A percentile compares a stretch with the other conserved stretches of the same genome.
Evolutionary conservation across 1,140 invertebrate species (phyloP).

Genomic region (Lepidotrigona ventralis): DNA sequence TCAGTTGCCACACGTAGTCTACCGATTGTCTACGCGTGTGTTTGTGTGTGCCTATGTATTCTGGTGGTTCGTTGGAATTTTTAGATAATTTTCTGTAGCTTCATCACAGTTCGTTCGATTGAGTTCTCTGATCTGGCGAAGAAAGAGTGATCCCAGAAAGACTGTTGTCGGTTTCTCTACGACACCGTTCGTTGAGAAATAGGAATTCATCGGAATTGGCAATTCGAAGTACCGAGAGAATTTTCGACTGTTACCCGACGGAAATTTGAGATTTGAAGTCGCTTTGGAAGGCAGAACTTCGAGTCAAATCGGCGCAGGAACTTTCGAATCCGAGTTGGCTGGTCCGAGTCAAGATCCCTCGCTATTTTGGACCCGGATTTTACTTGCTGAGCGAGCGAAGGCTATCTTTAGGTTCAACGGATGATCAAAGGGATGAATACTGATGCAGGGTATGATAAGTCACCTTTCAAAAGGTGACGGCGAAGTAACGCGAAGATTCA

Average conservation of each 20-base stretch:
- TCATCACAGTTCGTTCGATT: neutral
- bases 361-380: neutral
- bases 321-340: neutral
- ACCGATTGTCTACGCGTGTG: neutral
- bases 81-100: neutral
- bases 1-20: neutral
- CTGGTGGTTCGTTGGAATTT: too few species aligned
- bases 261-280: too few species aligned
- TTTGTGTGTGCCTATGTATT: neutral
- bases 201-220: too few species aligned
- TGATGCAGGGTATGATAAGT: neutral
- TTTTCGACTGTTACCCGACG: too few species aligned
- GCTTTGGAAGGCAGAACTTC: too few species aligned
- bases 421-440: conserved; percentile 1
- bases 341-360: neutral
- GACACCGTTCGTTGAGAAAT: too few species aligned
- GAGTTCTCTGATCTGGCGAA: neutral
- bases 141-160: too few species aligned
- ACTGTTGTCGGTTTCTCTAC: too few species aligned
- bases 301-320: neutral
- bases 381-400: neutral
- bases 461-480: neutral
- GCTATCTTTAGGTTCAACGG: neutral
- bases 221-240: too few species aligned
- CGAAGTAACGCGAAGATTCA: neutral